Base-by-base conservation (phyloP, 2,113 vertebrate species). In the Cyprinodon variegatus region DNA sequence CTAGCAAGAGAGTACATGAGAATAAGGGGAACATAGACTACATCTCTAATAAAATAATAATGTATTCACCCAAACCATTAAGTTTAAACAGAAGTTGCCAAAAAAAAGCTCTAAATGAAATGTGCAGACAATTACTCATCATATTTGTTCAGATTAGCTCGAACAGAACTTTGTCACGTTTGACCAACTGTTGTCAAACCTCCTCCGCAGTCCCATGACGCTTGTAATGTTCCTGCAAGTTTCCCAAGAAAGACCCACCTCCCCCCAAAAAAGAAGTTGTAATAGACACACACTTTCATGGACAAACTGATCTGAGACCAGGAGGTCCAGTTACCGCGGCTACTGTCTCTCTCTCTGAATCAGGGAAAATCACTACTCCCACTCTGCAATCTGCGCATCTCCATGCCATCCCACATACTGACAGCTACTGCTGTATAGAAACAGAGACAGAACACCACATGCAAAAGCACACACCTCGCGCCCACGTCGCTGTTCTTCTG, bases 331-430 rank as follows among this genome's bases (percentile, higher is more conserved):
- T 73, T 70, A 73, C 75, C 39, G 59, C 65, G 68, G 65, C 78
- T n/a, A 64, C 57, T 68, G 78, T 61, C 15, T 60, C 45, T 79
- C 13, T 67, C 45, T 79, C 13, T 67, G 83, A 90, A 72, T 88
- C 84, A 82, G 76, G 87, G 88, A 91, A 78, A 93, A 83, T 88
- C 87, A 77, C 79, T 62, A 82, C 91, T 61, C 94, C 93, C 86
- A 94, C 94, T 79, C 70, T 36, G 76, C 88, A 92, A 90, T 94
- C 93, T 94, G 93, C 81, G 85, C 70, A 70, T 83, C 73, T 90
- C 78, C 67, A 9, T 79, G 69, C 80, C 91, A 70, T 84, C 88
- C 90, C 80, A 91, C 90, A 82, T 85, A 74, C 70, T 65, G n/a
- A 81, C 72, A 69, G 79, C 67, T 68, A 74, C 78, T 88, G 74